These are phyloP conservation scores for Columba guinea DNA, from an alignment of 2,797 vertebrate genomes.

Conservation along the genomic window DNA sequence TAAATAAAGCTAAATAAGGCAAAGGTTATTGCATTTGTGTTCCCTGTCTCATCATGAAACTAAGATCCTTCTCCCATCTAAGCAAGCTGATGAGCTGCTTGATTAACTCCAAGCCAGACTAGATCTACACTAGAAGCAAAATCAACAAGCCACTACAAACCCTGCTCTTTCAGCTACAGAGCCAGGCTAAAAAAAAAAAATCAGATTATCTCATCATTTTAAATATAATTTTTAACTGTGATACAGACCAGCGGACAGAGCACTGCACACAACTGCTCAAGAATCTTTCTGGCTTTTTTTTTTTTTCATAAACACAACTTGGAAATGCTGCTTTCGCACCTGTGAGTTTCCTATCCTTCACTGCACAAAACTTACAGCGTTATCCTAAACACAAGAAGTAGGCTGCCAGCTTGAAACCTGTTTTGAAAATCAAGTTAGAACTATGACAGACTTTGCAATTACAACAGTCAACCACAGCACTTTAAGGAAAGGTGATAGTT, in stretches of 20 bases:
- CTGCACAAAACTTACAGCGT: neutral
- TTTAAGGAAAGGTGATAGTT: neutral
- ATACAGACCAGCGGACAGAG: neutral
- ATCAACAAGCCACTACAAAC: neutral
- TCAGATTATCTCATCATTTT: neutral
- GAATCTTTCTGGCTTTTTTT: neutral
- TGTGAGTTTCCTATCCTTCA: neutral
- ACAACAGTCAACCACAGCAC: neutral
- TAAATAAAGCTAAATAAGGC: slow-evolving; percentile 29
- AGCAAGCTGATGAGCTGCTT: neutral
- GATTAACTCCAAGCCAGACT: neutral
- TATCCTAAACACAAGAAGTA: neutral
- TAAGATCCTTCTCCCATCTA: neutral
- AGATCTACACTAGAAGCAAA: neutral
- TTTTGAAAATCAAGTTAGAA: neutral
- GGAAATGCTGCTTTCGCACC: neutral
- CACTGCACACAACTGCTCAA: neutral
- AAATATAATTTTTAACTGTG: neutral
- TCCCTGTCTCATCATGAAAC: neutral
- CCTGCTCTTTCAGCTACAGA: neutral
- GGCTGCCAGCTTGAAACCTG: neutral
- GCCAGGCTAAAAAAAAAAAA: neutral
- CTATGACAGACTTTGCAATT: neutral
- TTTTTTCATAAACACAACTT: neutral
- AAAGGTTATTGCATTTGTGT: neutral